Conservation (phyloP, 2,113 vertebrate genomes). For the Hemibates koningsi region DNA sequence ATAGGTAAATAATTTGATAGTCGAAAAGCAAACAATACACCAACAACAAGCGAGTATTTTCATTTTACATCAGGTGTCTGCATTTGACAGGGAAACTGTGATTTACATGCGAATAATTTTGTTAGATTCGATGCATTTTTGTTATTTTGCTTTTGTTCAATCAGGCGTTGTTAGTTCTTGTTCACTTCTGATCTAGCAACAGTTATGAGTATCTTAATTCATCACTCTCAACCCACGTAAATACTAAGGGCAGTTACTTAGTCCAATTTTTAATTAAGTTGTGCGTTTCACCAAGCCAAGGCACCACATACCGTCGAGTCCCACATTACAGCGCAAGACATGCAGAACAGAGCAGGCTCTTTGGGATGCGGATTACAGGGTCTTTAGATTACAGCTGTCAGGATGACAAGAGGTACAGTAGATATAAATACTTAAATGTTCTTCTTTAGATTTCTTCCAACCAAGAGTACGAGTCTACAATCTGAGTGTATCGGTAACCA, state of each 20-base stretch:
- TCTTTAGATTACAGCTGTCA: constrained; percentile 13
- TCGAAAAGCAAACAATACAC: neutral
- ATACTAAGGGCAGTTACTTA: neutral
- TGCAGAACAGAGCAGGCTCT: constrained; percentile 43
- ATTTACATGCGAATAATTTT: constrained; percentile 25
- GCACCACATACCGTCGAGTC: constrained; percentile 53
- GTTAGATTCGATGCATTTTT: neutral
- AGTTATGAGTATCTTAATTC: neutral
- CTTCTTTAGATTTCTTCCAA: neutral
- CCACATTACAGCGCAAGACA: constrained; percentile 40
- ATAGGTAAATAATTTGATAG: neutral
- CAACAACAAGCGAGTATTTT: neutral
- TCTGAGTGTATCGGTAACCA: neutral
- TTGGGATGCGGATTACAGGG: constrained; percentile 27
- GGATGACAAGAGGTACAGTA: constrained; percentile 9
- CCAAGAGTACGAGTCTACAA: neutral
- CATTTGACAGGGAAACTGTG: neutral
- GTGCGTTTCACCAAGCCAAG: constrained; percentile 55
- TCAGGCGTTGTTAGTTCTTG: neutral
- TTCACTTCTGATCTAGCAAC: neutral
- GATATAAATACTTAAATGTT: neutral
- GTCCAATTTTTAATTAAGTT: constrained; percentile 17
- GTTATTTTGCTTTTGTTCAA: neutral
- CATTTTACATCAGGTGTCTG: neutral
- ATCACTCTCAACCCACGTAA: neutral